Conservation (phyloP, 2,113 vertebrate species). For the Donacobius atricapilla region DNA sequence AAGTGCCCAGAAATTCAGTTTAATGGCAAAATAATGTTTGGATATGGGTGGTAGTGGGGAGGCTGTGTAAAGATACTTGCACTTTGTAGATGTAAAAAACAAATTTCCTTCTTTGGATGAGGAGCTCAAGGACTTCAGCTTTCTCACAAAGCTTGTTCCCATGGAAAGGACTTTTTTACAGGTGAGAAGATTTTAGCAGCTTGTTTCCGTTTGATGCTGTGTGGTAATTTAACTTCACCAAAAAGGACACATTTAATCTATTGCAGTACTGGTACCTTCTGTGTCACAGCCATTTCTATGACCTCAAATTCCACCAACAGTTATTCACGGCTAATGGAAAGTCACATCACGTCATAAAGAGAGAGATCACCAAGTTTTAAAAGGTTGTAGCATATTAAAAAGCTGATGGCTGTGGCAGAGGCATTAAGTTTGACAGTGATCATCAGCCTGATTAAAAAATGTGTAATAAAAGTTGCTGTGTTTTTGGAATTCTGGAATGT, state of each 20-base stretch:
- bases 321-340: not conserved
- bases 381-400: not conserved
- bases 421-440: not conserved
- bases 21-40: not conserved
- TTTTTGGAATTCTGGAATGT: not conserved
- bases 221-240: not conserved
- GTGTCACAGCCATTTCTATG: not conserved
- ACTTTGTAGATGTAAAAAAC: not conserved
- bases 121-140: not conserved
- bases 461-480: not conserved
- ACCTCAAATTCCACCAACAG: not conserved
- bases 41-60: fast-evolving
- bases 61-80: not conserved
- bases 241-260: not conserved
- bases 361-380: not conserved
- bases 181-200: not conserved
- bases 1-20: not conserved
- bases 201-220: not conserved
- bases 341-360: not conserved
- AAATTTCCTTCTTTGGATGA: not conserved
- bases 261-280: not conserved
- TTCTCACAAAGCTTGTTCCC: not conserved
- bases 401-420: not conserved
- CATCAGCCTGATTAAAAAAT: not conserved
- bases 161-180: not conserved